phyloP scores from a whole-genome alignment of 1,140 invertebrate species.

The Venustaconcha ellipsiformis region DNA sequence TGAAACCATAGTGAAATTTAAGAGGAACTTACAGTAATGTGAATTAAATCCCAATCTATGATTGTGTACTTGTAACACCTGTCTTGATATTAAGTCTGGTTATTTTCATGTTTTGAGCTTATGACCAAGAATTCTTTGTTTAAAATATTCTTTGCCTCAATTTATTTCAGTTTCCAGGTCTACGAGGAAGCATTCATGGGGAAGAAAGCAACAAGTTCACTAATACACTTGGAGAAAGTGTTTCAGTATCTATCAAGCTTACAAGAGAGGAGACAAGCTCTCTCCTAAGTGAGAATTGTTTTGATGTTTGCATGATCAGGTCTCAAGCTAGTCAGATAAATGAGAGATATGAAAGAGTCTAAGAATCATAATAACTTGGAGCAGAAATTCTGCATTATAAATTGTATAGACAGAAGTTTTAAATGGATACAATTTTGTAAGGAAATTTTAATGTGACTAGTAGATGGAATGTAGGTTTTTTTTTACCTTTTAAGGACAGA shows the following conservation, averaged over 20 bases:
- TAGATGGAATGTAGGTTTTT: too few species aligned
- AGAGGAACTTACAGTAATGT: too few species aligned
- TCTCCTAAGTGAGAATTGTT: slow-evolving; percentile 71
- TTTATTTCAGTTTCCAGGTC: slow-evolving; percentile 78
- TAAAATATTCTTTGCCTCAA: not conserved
- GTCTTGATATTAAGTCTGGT: too few species aligned
- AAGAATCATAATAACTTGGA: slow-evolving; percentile 7
- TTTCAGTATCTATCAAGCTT: slow-evolving; percentile 78
- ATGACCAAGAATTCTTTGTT: not conserved
- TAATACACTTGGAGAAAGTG: slow-evolving; percentile 79
- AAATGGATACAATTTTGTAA: too few species aligned
- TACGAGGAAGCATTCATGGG: slow-evolving; percentile 80
- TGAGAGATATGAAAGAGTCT: not conserved
- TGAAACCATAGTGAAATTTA: too few species aligned
- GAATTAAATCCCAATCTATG: too few species aligned
- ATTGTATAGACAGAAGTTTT: not conserved
- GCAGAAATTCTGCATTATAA: slow-evolving; percentile 2
- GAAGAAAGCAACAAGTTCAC: slow-evolving; percentile 89
- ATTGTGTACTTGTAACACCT: too few species aligned
- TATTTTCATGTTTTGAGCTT: not conserved
- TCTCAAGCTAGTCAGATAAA: too few species aligned
- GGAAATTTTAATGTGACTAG: too few species aligned
- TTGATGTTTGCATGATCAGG: too few species aligned
- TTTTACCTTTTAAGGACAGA: too few species aligned
- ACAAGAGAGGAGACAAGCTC: slow-evolving; percentile 76